phyloP scores from a whole-genome alignment of 2,797 vertebrate species.

The Alauda arvensis region DNA sequence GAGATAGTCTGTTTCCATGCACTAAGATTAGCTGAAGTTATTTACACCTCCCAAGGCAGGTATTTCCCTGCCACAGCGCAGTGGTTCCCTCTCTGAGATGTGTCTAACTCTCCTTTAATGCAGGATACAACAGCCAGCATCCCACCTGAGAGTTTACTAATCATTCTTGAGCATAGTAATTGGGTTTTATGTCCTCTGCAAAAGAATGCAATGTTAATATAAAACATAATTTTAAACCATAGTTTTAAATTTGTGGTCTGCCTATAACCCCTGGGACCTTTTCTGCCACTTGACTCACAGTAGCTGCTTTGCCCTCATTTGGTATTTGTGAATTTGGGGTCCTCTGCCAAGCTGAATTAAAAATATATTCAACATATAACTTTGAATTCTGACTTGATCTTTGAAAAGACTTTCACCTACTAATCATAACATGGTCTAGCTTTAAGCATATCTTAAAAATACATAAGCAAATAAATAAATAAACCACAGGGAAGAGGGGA shows the following conservation, averaged over 20 bases:
- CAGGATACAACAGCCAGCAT: not conserved
- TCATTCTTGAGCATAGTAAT: not conserved
- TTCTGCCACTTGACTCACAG: not conserved
- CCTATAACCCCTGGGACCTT: not conserved
- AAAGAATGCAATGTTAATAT: not conserved
- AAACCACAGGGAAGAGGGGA: accelerated
- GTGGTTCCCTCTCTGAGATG: not conserved
- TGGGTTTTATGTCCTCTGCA: not conserved
- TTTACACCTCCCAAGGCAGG: not conserved
- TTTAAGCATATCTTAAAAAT: not conserved
- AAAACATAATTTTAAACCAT: not conserved
- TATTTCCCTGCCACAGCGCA: not conserved
- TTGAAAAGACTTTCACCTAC: not conserved
- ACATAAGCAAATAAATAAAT: not conserved
- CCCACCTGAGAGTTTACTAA: not conserved
- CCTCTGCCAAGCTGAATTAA: not conserved
- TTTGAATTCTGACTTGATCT: not conserved
- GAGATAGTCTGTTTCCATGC: not conserved
- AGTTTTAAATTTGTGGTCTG: not conserved
- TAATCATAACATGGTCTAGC: not conserved
- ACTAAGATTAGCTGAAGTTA: not conserved
- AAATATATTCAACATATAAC: too few relatives aligned
- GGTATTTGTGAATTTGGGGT: not conserved
- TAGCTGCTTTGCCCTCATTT: not conserved
- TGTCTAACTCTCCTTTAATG: not conserved